Base-by-base conservation (phyloP, 2,797 vertebrate genomes). In the Scomberomorus guttatus region DNA sequence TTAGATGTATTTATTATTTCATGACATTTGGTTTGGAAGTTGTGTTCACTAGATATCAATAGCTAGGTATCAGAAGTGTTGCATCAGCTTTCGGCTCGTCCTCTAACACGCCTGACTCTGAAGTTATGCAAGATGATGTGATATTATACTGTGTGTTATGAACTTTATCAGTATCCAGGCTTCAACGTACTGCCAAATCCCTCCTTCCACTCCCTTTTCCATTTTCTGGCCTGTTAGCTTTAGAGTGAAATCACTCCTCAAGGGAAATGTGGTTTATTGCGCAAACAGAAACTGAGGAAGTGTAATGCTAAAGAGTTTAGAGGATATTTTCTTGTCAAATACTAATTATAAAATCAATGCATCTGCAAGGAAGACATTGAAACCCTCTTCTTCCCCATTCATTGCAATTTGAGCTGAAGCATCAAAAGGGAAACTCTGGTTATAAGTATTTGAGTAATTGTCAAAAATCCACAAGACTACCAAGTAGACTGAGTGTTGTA, bases 41-140 rank as follows among this genome's bases (percentile, higher is more conserved):
- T 65, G 24, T 78, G 78, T 75, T 83, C 51, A 66, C 48, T 71
- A 42, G 77, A 77, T 88, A 81, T 86, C 71, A 0, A 68, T 86
- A 89, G 85, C 75, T 83, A 63, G 78, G 72, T 85, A 77, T 82
- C 76, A 1, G 51, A 59, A 52, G 72, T 74, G 78, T 75, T 64
- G 64, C 65, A 11, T 75, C 70, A 32, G 69, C 72, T 72, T 60
- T 27, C 5, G 7, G 79, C 56, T 22, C 39, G 25, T 59, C 37
- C 51, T 68, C 51, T 29, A 54, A 44, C 64, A 2, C 13, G 29
- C 50, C 18, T 62, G 68, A 70, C 63, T 60, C 72, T 74, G 79
- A 69, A 44, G 79, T 69, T 63, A 37, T 37, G 59, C 48, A 72
- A 59, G 68, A 67, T 20, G 55, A 50, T 34, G 18, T 72, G 10